Conservation (phyloP, 1,140 invertebrate species). For the Ceratina japonica region DNA sequence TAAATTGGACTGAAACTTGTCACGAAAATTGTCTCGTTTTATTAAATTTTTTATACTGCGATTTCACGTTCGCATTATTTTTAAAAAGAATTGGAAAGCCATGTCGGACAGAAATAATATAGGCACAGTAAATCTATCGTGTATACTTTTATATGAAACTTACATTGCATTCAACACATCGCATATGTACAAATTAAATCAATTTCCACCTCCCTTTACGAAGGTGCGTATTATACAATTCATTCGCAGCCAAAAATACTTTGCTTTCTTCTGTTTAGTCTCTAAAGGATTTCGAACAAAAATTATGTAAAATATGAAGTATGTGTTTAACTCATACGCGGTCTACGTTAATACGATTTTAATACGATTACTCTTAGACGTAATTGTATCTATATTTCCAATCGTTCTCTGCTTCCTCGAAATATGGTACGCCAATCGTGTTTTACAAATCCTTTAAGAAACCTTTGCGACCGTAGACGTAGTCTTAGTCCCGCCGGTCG, state of each 20-base stretch:
- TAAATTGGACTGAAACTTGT: too few species aligned
- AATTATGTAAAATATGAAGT: slow-evolving; percentile 37
- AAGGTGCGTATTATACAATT: slow-evolving; percentile 41
- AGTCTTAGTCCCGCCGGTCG: slow-evolving; percentile 51
- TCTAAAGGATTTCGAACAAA: slow-evolving; percentile 11
- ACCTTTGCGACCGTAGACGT: slow-evolving; percentile 49
- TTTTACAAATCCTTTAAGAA: slow-evolving; percentile 52
- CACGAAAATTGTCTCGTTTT: too few species aligned
- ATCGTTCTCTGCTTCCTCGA: background rate
- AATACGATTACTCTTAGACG: slow-evolving; percentile 27
- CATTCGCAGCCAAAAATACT: slow-evolving; percentile 32
- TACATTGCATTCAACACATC: slow-evolving; percentile 49
- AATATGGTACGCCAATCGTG: slow-evolving; percentile 34
- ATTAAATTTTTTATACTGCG: too few species aligned
- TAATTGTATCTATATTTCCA: slow-evolving; percentile 22
- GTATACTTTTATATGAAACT: slow-evolving; percentile 55
- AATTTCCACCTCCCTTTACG: slow-evolving; percentile 21
- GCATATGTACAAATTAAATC: slow-evolving; percentile 59
- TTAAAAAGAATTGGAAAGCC: too few species aligned
- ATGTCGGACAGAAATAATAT: too few species aligned
- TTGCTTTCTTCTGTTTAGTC: slow-evolving; percentile 25
- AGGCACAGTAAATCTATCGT: slow-evolving; percentile 28
- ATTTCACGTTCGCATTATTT: too few species aligned
- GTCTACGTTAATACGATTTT: slow-evolving; percentile 31
- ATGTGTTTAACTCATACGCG: slow-evolving; percentile 4